These are phyloP conservation scores for Sylvia borin DNA, from an alignment of 2,797 vertebrate genomes.

Conservation along the genomic window DNA sequence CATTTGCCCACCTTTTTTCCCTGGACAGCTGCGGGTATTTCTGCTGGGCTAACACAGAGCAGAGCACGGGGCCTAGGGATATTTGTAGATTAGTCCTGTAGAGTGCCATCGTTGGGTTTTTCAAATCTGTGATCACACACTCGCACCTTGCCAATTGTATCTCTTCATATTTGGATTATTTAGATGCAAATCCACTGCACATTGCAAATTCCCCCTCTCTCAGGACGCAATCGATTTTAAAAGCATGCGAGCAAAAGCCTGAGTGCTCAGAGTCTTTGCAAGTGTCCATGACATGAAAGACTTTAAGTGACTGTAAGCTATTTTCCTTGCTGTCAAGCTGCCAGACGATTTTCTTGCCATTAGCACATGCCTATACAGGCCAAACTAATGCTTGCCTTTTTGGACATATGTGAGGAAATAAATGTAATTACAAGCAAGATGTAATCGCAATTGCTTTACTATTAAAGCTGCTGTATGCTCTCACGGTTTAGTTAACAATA, in stretches of 20 bases:
- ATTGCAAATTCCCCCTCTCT: slow-evolving; percentile 54
- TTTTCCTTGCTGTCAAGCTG: slow-evolving; percentile 69
- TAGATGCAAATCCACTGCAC: slow-evolving; percentile 70
- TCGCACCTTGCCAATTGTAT: neutral
- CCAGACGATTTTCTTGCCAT: slow-evolving; percentile 61
- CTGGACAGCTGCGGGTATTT: rapidly evolving
- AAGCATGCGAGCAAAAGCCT: slow-evolving; percentile 57
- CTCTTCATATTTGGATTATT: slow-evolving; percentile 64
- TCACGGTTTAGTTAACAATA: slow-evolving; percentile 67
- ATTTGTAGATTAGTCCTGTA: neutral
- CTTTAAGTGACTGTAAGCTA: slow-evolving; percentile 68
- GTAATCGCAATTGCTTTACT: slow-evolving; percentile 73
- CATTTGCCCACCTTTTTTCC: neutral
- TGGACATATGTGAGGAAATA: slow-evolving; percentile 75
- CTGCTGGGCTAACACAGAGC: neutral
- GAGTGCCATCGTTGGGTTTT: neutral
- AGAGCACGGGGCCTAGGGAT: rapidly evolving
- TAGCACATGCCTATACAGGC: slow-evolving; percentile 53
- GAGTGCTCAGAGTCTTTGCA: slow-evolving; percentile 44
- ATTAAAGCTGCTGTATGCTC: slow-evolving; percentile 64
- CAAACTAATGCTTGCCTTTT: slow-evolving; percentile 66
- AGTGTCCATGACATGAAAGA: slow-evolving; percentile 67
- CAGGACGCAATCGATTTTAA: slow-evolving; percentile 71
- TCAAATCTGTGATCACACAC: neutral
- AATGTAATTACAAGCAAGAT: slow-evolving; percentile 77